Conservation (phyloP, 2,797 vertebrate species). For the Coilia nasus region DNA sequence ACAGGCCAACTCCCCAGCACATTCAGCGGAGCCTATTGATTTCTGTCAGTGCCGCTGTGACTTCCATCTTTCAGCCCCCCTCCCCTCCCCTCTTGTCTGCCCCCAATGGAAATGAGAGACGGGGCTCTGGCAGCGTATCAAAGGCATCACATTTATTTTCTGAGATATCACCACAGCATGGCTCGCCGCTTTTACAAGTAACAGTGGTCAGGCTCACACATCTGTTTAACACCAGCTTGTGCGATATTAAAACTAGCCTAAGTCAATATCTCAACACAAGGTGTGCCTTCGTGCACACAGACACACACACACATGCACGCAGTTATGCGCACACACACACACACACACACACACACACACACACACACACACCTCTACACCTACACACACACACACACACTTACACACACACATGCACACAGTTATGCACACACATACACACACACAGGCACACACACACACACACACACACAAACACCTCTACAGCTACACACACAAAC, state of each 20-base stretch:
- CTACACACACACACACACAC: too few relatives aligned
- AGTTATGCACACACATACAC: too few relatives aligned
- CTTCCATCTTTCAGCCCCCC: slow-evolving; percentile 5
- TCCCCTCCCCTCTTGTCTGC: not conserved
- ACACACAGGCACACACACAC: too few relatives aligned
- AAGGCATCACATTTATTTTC: slow-evolving; percentile 21
- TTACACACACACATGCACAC: too few relatives aligned
- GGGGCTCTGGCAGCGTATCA: slow-evolving; percentile 10
- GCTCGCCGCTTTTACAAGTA: slow-evolving; percentile 17
- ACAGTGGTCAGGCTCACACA: not conserved
- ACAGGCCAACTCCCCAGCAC: not conserved
- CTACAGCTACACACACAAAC: too few relatives aligned
- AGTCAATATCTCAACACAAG: not conserved
- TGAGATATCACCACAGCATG: slow-evolving; percentile 11
- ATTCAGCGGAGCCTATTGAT: slow-evolving; percentile 4
- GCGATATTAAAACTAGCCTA: slow-evolving; percentile 24
- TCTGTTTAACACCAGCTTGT: slow-evolving; percentile 25
- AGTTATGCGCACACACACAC: not conserved
- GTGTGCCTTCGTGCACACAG: not conserved
- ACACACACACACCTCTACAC: too few relatives aligned
- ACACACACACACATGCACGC: not conserved
- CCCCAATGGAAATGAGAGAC: not conserved
- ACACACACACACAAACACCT: too few relatives aligned
- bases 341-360: not conserved
- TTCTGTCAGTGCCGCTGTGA: slow-evolving; percentile 16